phyloP scores from a whole-genome alignment of 2,888 invertebrate species.

The Onchidella celtica region DNA sequence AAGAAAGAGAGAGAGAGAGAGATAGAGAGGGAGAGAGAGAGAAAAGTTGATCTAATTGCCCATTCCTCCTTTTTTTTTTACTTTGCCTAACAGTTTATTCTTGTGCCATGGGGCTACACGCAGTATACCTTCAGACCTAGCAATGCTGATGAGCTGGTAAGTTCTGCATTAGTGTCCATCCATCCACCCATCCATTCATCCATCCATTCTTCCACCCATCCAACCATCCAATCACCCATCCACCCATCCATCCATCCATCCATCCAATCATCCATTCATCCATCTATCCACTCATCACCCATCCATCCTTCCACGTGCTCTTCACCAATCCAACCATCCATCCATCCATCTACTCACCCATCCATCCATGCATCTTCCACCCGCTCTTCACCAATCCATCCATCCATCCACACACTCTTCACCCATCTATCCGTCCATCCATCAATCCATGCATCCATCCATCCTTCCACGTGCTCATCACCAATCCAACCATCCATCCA shows the following conservation, averaged over 20 bases:
- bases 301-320: too few species aligned
- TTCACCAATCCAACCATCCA: not conserved
- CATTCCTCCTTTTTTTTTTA: too few species aligned
- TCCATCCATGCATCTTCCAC: too few species aligned
- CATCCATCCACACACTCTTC: too few species aligned
- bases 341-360: not conserved
- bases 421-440: not conserved
- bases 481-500: not conserved
- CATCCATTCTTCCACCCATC: too few species aligned
- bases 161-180: not conserved
- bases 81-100: constrained; percentile 34
- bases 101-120: constrained; percentile 41
- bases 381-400: too few species aligned
- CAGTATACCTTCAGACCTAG: constrained; percentile 24
- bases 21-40: too few species aligned
- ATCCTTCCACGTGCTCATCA: not conserved
- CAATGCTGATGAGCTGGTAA: constrained; percentile 35
- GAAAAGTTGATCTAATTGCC: too few species aligned
- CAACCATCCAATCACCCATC: too few species aligned
- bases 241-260: not conserved
- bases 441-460: not conserved
- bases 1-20: not conserved
- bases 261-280: not conserved
- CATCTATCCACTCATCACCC: too few species aligned
- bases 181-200: not conserved